phyloP scores from a whole-genome alignment of 2,797 vertebrate species.

The Anguilla megastoma region DNA sequence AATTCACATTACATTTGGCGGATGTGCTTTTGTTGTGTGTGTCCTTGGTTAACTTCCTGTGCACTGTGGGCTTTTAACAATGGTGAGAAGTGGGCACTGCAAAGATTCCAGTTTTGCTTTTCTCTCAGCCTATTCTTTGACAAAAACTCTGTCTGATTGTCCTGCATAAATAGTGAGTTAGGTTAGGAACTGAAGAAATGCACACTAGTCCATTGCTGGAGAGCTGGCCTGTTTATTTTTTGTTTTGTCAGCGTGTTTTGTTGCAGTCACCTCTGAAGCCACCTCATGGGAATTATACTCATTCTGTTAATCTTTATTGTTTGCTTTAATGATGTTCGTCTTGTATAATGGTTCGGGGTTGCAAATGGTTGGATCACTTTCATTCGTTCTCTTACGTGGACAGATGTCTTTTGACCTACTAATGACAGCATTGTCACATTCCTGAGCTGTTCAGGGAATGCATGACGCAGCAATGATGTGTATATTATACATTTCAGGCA shows the following conservation, averaged over 20 bases:
- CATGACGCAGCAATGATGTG: not conserved
- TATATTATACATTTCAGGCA: not conserved
- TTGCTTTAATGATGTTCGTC: not conserved
- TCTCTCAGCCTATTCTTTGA: not conserved
- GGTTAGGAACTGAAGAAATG: not conserved
- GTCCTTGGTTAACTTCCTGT: conserved; percentile 33
- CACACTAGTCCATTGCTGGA: not conserved
- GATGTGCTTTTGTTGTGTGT: conserved; percentile 22
- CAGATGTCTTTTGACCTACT: not conserved
- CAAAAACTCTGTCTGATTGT: not conserved
- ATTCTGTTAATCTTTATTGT: not conserved
- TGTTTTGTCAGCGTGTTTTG: not conserved
- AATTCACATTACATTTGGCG: conserved; percentile 18
- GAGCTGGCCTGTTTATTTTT: not conserved
- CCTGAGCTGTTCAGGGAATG: not conserved
- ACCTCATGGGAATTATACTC: not conserved
- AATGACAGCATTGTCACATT: not conserved
- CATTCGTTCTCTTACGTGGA: not conserved
- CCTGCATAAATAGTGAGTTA: not conserved
- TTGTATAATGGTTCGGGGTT: not conserved
- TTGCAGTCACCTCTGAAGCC: not conserved
- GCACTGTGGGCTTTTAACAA: conserved; percentile 13
- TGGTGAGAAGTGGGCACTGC: conserved; percentile 23
- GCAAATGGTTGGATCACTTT: not conserved
- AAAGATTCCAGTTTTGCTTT: not conserved